Conservation (phyloP, 2,888 invertebrate species). For the Dioctria rufipes region DNA sequence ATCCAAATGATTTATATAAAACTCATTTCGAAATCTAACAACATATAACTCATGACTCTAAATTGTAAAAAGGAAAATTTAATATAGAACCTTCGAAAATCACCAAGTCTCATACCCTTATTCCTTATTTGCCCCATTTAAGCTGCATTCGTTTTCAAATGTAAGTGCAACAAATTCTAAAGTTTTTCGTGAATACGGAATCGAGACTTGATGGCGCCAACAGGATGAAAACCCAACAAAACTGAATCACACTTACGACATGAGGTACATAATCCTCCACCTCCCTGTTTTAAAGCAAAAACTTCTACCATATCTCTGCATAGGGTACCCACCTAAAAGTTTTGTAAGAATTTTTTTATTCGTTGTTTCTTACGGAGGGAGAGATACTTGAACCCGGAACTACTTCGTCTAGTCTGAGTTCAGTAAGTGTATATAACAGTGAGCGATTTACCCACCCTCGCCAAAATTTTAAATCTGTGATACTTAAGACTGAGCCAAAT, state of each 20-base stretch:
- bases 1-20: too few relatives aligned
- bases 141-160: constrained; percentile 22
- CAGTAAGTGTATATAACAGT: constrained; percentile 11
- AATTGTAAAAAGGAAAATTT: too few relatives aligned
- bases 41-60: too few relatives aligned
- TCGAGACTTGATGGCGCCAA: constrained; percentile 57
- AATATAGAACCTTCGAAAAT: background rate
- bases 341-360: constrained; percentile 25
- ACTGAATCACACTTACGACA: constrained; percentile 24
- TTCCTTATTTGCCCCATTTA: background rate
- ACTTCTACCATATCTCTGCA: background rate
- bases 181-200: constrained; percentile 57
- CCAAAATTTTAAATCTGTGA: constrained; percentile 38
- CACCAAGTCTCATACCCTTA: background rate
- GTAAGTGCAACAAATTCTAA: constrained; percentile 54
- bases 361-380: constrained; percentile 33
- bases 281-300: background rate
- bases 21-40: too few relatives aligned
- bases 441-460: constrained; percentile 30
- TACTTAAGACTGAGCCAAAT: constrained; percentile 50
- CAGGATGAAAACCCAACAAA: constrained; percentile 40
- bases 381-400: constrained; percentile 37
- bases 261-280: constrained; percentile 36
- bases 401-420: constrained; percentile 13
- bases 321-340: constrained; percentile 5